Evolutionary conservation across 1,140 invertebrate genomes (phyloP), one percentile per base, ranked within the genome.

Genomic region (Trypoxylus dichotomus): DNA sequence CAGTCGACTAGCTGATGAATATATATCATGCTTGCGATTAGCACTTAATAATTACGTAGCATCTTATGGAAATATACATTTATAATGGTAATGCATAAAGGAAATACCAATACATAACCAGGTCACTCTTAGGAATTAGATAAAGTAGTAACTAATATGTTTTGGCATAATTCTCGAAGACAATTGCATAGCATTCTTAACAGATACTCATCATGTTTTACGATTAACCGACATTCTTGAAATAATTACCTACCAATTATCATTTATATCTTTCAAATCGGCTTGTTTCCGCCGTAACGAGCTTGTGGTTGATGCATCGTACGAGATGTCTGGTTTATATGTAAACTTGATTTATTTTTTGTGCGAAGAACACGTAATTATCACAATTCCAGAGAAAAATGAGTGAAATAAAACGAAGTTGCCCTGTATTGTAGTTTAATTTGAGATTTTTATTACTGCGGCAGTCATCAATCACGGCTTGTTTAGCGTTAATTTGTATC

Each of bases 401-500:
- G 21, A 63, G 60, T 24, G 60, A 25, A 63, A 63, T 63, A 63
- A 63, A 11, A 24, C 60, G 21, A 27, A 63, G n/a, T 63, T 19
- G 60, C 6, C 60, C 5, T 11, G 60, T 63, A 63, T 63, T 63
- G 60, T 63, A 63, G 60, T 63, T 63, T 63, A 63, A 63, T 63
- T 63, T 63, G 21, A 19, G 21, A 63, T 63, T 63, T 63, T 63
- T 63, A 63, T 27, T 63, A 19, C 60, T 6, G 19, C 19, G 5
- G 10, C 0, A 63, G 19, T 63, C 60, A 63, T 63, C 24, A 63
- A 63, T 63, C 60, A 63, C 60, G 21, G n/a, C 60, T 63, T 63
- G 60, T 63, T 63, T 63, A 63, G 25, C 60, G 60, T 63, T 63
- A 63, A 63, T 63, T 63, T 63, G 60, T 63, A 63, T 63, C 60